phyloP scores from a whole-genome alignment of 2,888 invertebrate species.

The Odontothrips loti region DNA sequence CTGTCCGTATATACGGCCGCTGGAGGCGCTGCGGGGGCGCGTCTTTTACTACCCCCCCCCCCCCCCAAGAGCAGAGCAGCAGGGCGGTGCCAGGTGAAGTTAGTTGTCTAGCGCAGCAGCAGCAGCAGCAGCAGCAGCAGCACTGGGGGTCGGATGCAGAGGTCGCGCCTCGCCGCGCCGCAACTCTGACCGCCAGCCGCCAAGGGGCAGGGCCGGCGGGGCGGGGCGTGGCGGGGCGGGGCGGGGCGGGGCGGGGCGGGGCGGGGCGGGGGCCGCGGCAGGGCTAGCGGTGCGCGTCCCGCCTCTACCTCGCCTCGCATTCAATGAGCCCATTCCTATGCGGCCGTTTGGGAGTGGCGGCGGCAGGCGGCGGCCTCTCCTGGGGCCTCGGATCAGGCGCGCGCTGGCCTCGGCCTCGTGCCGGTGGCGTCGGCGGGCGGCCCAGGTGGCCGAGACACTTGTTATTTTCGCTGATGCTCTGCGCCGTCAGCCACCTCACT shows the following conservation, averaged over 20 bases:
- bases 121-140: background rate
- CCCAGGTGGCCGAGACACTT: background rate
- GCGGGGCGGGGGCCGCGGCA: too few species aligned
- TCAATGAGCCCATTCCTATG: conserved; percentile 22
- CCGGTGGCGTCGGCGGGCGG: background rate
- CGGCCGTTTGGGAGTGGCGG: background rate
- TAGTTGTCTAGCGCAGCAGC: too few species aligned
- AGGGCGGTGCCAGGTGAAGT: too few species aligned
- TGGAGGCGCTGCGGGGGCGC: too few species aligned
- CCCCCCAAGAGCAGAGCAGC: too few species aligned
- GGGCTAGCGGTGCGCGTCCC: background rate
- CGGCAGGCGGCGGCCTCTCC: background rate
- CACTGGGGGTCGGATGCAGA: background rate
- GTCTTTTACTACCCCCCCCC: too few species aligned
- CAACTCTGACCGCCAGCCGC: background rate
- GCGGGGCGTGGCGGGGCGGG: background rate
- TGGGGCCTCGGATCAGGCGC: background rate
- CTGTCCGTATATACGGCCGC: too few species aligned
- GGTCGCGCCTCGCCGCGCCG: background rate
- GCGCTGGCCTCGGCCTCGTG: background rate
- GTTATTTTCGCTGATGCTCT: too few species aligned
- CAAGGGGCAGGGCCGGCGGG: background rate
- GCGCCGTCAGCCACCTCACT: too few species aligned
- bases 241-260: background rate
- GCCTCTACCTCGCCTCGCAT: background rate